Conservation (phyloP, 2,888 invertebrate species). For the Dolichopus griseipennis region DNA sequence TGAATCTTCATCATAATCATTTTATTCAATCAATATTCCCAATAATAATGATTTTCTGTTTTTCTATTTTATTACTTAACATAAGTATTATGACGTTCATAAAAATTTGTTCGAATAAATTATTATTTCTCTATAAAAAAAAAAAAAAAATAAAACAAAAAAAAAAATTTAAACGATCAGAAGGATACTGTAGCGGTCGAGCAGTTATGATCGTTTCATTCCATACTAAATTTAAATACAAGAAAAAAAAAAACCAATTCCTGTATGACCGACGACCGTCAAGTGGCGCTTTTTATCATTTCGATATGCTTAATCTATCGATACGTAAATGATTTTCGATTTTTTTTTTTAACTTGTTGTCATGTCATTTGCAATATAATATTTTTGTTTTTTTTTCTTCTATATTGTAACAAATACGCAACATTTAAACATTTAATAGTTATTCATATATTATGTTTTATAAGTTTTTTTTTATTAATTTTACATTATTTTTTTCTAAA, state of each 20-base stretch:
- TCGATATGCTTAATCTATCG: conserved; percentile 7
- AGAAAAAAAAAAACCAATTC: no score
- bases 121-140: neutral
- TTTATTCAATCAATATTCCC: no score
- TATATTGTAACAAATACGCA: neutral
- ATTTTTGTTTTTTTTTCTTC: neutral
- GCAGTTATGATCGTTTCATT: neutral
- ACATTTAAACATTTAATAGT: neutral
- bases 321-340: neutral
- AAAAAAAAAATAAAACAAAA: neutral
- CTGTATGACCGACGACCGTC: neutral
- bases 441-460: no score
- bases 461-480: no score
- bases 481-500: no score
- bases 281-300: conserved; percentile 9
- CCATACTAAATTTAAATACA: no score
- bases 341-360: neutral
- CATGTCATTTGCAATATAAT: neutral
- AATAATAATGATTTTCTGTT: neutral
- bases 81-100: neutral
- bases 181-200: neutral
- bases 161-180: no score
- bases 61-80: neutral
- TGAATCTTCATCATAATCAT: no score
- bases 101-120: neutral